Base-by-base conservation (phyloP, 2,113 vertebrate genomes). In the Monopterus albus region DNA sequence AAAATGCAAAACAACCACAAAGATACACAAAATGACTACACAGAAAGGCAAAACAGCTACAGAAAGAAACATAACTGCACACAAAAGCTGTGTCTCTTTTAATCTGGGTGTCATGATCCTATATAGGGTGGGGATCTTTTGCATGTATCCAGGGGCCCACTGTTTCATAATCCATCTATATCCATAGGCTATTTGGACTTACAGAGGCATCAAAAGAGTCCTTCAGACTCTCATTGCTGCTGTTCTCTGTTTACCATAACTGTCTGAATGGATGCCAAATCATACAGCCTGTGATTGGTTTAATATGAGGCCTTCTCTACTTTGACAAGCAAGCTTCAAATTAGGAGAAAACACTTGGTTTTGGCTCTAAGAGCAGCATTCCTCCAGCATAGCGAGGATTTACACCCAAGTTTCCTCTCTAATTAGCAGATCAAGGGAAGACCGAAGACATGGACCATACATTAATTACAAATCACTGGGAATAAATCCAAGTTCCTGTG, bases 341-440 rank as follows among this genome's bases (percentile, higher is more conserved):
- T 91, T 87, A 88, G 69, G 21, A 83, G 75, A 45, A 76, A 77
- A 85, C 56, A 53, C 81, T 87, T 35, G 66, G 70, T 61, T 78
- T 46, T 84, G 86, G 82, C 79, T 59, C 42, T 64, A 21, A 51
- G 47, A 68, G 51, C n/a, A 6, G 3, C 65, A 74, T 74, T 86
- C 83, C 73, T 78, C n/a, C 62, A 58, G 62, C 31, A 20, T 70
- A 58, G 76, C 65, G 75, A 85, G 55, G 61, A 83, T 79, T 83
- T 83, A 72, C 87, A 87, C 83, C 75, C 63, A 25, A 49, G 71
- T 64, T 85, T 79, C 65, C 82, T 88, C 81, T 90, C 72, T 88
- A 89, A 91, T 90, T 87, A 89, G 42, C 70, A 75, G 63, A 90
- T 88, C 49, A 89, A 83, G 70, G 62, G 45, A 60, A 0, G 56